Evolutionary conservation across 1,140 invertebrate genomes (phyloP), one percentile per base, ranked within the genome.

Genomic region (Ips nitidus): DNA sequence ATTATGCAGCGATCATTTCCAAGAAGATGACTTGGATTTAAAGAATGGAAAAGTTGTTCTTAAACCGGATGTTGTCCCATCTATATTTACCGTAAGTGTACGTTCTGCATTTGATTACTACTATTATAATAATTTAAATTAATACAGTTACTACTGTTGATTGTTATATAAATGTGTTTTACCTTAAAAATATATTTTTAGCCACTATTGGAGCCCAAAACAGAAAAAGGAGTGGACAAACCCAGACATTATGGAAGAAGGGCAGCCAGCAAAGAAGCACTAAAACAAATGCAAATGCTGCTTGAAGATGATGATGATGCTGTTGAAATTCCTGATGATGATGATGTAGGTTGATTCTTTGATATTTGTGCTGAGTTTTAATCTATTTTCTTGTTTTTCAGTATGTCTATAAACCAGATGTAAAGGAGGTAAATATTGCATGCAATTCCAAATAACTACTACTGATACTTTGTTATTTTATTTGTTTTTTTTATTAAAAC

Each of bases 211-310:
- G 8, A 59, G 66, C 64, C 64, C 2, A 73, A 73, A 64, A 73
- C 64, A 43, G 58, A 65, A 4, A 52, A 63, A 50, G 22, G 8
- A 45, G 63, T 59, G n/a, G 62, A 45, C 5, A 60, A 65, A 41
- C 52, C 72, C 7, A 73, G 75, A 57, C 72, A 73, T 56, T 70
- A 75, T 41, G 73, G 74, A 6, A 71, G 75, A 64, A 72, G 78
- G 8, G 76, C 77, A 52, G 78, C 78, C 8, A 79, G 77, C 69
- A 79, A 78, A 71, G 78, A 79, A 61, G 78, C 78, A 40, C 68
- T 79, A 6, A 79, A 77, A 64, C 77, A 79, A 71, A 77, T 79
- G 76, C 78, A 79, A 47, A 65, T 76, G 3, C 47, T 77, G 4
- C 57, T 77, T 8, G 76, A 75, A 42, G 75, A 76, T 66, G 76